Percentiles rank a stretch among this genome's conserved stretches.
Conservation (phyloP, 2,888 invertebrate genomes). For the Abrostola tripartita region DNA sequence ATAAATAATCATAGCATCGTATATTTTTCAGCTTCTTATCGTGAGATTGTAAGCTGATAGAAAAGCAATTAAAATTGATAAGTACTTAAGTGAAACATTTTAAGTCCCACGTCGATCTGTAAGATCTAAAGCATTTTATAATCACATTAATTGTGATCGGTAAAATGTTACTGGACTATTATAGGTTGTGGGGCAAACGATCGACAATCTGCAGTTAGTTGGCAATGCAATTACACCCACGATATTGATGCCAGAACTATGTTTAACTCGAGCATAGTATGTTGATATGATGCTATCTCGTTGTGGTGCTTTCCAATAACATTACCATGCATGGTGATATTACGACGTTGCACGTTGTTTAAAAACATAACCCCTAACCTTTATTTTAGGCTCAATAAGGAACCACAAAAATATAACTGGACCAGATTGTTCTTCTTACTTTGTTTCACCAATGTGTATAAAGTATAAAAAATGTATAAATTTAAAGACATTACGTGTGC, state of each 20-base stretch:
- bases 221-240: constrained; percentile 1
- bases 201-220: constrained; percentile 3
- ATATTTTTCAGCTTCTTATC: no score
- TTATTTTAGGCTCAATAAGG: no score
- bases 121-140: neutral
- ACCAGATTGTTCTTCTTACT: no score
- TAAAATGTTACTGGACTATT: constrained; percentile 1
- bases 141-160: constrained; percentile 3
- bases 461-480: no score
- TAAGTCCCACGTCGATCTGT: no score
- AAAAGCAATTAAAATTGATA: no score
- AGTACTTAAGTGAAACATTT: no score
- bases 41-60: no score
- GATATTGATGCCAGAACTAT: neutral
- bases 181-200: neutral
- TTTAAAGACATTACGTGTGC: constrained; percentile 18
- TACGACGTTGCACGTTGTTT: no score
- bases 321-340: neutral
- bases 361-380: no score
- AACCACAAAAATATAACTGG: no score
- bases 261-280: neutral
- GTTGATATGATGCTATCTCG: neutral
- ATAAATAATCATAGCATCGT: no score
- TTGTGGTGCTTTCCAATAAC: neutral
- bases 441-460: constrained; percentile 20